Evolutionary conservation across 2,888 invertebrate species (phyloP), one percentile per base, ranked within the genome.

Genomic region (Pollenia angustigena): DNA sequence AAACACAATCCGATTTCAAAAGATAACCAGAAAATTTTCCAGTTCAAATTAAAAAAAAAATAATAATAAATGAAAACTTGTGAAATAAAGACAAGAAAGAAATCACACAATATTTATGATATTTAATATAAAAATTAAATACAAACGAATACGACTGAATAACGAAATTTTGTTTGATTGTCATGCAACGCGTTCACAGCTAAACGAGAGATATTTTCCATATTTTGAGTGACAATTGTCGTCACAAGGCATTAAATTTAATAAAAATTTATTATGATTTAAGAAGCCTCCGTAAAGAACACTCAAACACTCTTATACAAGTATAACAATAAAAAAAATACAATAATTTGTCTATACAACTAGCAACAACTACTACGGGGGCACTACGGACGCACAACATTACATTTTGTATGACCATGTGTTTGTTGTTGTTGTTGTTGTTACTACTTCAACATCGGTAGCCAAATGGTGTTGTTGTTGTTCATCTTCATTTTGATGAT

Each of bases 241-340:
- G 88, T 88, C 88, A 88, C 64, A 87, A 83, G 87, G 85, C 87
- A 85, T 87, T 88, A 87, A 87, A 87, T 87, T 88, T 85, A 87
- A 88, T 87, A 87, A 88, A 88, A 88, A 87, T 85, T 85, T 87
- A 85, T 88, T 85, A 85, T 87, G 75, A 88, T 88, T 88, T 84
- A 87, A 88, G 79, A 87, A 87, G 80, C 72, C 75, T 87, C 81
- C 83, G 64, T 66, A 80, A 54, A 54, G 48, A 80, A 76, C 50
- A 82, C 42, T 74, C 56, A 58, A 14, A 69, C 46, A 85, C 44
- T 18, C 18, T 18, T 60, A 66, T 23, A 58, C 44, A 46, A 40
- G 12, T 7, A 81, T 56, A 48, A 72, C 11, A 64, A 68, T 14
- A 50, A 40, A 40, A 74, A 42, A 18, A 78, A 16, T 58, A 58